Base-by-base conservation (phyloP, 2,888 invertebrate genomes). In the Chymomyza amoena region DNA sequence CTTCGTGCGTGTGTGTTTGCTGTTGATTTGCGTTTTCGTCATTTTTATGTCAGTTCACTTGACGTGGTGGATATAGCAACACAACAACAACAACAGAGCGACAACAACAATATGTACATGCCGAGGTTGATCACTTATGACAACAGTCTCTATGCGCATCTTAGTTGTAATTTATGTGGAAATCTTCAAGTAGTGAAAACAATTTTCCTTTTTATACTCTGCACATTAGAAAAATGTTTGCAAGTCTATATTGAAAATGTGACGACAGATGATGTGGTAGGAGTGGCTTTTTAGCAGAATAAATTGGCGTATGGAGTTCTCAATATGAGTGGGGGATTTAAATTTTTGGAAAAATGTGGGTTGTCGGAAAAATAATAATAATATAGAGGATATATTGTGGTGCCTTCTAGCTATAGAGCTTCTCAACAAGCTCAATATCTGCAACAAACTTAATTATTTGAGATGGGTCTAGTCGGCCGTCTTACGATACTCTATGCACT, bases 21-120 rank as follows among this genome's bases (percentile, higher is more conserved):
- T 86, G 84, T 86, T 84, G 84, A 88, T 84, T 84, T 84, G 84
- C 81, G 88, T 84, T 88, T 88, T 84, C 84, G 84, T 84, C 84
- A 84, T 84, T 88, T 86, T 84, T 76, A 84, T 86, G 88, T 86
- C 87, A 84, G 87, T 78, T 79, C 77, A 79, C 76, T 84, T 84
- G 84, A 84, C 88, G 81, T 79, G 84, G 68, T 69, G 68, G 70
- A 69, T 66, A 73, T 68, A 68, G 65, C 69, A 75, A 61, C 66
- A 75, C 51, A 52, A 36, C 66, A 76, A 59, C 10, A 65, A 66
- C 50, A 71, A 64, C 66, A 52, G 57, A 10, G 56, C 13, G n/a
- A n/a, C n/a, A 68, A 63, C 68, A 18, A 39, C 50, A 13, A 45
- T 16, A 50, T 62, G 62, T 20, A 20, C 39, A 62, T 18, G 18